A percentile compares a stretch with the other conserved stretches of the same genome.
Conservation (phyloP, 2,888 invertebrate genomes). For the Tetheella fluctuosa region DNA sequence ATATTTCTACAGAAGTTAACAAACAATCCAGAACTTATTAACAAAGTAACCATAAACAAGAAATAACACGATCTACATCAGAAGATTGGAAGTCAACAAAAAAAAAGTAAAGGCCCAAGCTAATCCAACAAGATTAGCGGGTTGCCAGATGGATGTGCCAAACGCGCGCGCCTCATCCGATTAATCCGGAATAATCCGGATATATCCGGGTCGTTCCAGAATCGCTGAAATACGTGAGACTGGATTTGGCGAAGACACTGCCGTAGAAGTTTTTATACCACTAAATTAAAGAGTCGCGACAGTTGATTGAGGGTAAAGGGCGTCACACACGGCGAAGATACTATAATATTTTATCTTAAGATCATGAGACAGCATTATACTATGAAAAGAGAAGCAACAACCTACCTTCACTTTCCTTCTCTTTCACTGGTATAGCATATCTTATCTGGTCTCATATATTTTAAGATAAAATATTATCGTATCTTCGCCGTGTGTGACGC, state of each 20-base stretch:
- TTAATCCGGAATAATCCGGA: slow-evolving; percentile 42
- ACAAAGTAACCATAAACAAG: background rate
- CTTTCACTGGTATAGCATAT: no score
- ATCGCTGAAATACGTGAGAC: slow-evolving; percentile 23
- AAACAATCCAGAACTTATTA: background rate
- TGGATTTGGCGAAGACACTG: background rate
- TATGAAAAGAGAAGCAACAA: no score
- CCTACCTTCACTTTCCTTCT: no score
- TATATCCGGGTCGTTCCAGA: slow-evolving; percentile 37
- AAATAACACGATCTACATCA: background rate
- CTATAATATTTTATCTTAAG: no score
- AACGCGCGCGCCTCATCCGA: slow-evolving; percentile 34
- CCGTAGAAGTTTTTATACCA: background rate
- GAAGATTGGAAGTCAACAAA: slow-evolving; percentile 13
- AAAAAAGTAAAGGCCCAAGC: slow-evolving; percentile 25
- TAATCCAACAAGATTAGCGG: slow-evolving; percentile 42
- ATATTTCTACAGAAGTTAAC: no score
- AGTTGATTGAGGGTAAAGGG: background rate
- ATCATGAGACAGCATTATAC: no score
- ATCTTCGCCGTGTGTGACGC: no score
- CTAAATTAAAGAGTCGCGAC: background rate
- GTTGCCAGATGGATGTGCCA: slow-evolving; percentile 26
- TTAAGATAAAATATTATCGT: no score
- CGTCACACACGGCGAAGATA: no score
- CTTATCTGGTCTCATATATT: no score